A percentile compares a stretch with the other conserved stretches of the same genome.
Conservation (phyloP, 1,140 invertebrate species). For the Temnothorax nylanderi region DNA sequence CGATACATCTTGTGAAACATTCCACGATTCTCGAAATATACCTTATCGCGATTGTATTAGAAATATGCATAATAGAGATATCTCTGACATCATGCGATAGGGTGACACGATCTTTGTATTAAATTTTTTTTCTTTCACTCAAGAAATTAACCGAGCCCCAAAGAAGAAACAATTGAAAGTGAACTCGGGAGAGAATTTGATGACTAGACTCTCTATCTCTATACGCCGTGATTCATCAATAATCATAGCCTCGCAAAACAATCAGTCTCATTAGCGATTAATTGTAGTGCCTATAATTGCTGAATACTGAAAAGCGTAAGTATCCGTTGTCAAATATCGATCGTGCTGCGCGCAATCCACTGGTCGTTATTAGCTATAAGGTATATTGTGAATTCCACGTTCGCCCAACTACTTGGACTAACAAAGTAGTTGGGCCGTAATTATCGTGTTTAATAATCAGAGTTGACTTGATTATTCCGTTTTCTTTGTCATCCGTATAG, state of each 20-base stretch:
- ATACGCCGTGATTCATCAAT: not conserved
- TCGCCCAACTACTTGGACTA: not conserved
- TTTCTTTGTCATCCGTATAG: not conserved
- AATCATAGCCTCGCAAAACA: not conserved
- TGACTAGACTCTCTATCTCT: not conserved
- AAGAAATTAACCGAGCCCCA: not conserved
- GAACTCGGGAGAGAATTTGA: not conserved
- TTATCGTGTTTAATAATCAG: not conserved
- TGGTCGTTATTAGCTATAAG: not conserved
- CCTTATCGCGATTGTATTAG: not conserved
- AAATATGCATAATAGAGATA: not conserved
- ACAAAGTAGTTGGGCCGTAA: not conserved
- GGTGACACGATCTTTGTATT: not conserved
- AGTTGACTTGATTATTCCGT: not conserved
- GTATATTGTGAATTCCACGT: not conserved
- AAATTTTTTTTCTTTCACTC: not conserved
- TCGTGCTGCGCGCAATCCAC: not conserved
- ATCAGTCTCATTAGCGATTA: not conserved
- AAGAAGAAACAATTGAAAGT: not conserved
- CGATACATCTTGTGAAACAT: not conserved
- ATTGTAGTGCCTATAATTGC: not conserved
- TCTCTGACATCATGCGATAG: not conserved
- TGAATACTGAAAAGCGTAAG: not conserved
- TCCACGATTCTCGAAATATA: not conserved
- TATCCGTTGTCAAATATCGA: slow-evolving; percentile 3